Conservation (phyloP, 2,797 vertebrate species). For the Saxicola maurus region DNA sequence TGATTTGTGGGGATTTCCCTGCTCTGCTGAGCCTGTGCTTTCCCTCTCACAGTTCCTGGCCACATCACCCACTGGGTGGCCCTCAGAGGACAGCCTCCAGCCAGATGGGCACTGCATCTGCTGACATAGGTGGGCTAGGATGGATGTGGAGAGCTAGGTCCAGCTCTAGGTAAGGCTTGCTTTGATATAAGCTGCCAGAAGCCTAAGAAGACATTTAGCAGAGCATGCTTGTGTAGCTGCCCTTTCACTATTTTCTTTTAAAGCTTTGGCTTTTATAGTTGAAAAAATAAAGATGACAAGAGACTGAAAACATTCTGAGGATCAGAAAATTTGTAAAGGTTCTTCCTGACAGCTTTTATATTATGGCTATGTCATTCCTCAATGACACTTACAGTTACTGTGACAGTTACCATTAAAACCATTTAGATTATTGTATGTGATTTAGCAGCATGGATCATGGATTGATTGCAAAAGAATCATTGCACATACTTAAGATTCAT, state of each 20-base stretch:
- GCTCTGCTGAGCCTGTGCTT: neutral
- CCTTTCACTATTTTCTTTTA: neutral
- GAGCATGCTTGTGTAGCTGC: neutral
- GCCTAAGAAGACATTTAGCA: neutral
- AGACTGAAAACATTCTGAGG: neutral
- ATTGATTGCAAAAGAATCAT: neutral
- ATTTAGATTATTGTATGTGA: neutral
- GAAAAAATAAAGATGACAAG: neutral
- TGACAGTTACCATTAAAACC: neutral
- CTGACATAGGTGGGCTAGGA: neutral
- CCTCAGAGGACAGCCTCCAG: neutral
- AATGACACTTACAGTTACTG: neutral
- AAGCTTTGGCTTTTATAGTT: neutral
- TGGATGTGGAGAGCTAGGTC: neutral
- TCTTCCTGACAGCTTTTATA: neutral
- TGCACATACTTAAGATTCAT: neutral
- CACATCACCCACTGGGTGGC: rapidly evolving
- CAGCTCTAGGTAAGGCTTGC: neutral
- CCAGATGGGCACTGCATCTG: neutral
- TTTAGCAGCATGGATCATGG: neutral
- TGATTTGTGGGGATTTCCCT: neutral
- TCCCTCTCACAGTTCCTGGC: neutral
- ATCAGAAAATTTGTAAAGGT: conserved; percentile 10
- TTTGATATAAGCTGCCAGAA: neutral
- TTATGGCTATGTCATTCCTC: neutral